Conservation (phyloP, 92 coral and sea anemone species). For the Umimayanthus kanabou region DNA sequence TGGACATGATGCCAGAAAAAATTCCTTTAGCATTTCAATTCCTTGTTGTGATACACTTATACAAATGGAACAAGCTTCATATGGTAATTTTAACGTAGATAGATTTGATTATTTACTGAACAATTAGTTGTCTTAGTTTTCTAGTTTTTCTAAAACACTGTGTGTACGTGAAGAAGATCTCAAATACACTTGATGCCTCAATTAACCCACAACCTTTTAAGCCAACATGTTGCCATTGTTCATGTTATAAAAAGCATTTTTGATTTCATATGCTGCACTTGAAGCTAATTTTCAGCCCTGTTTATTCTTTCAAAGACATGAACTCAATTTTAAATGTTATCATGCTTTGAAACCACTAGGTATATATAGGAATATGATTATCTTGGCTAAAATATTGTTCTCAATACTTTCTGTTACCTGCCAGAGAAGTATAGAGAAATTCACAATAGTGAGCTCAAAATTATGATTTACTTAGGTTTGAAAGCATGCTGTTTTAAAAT, state of each 20-base stretch:
- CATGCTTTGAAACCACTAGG: not conserved
- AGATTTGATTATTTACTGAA: not conserved
- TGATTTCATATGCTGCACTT: no score
- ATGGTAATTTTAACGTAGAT: not conserved
- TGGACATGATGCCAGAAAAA: not conserved
- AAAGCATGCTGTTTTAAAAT: slow-evolving; percentile 15
- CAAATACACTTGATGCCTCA: not conserved
- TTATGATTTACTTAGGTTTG: slow-evolving; percentile 5
- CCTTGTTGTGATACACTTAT: not conserved
- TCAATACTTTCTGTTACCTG: slow-evolving; percentile 23
- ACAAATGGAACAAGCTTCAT: not conserved
- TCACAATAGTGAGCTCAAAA: not conserved
- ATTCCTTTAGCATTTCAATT: not conserved
- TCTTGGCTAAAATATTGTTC: not conserved
- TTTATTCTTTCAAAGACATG: not conserved
- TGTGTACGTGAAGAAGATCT: not conserved
- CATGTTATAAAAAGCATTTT: not conserved
- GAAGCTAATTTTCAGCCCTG: not conserved
- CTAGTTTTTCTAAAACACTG: not conserved
- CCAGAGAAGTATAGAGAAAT: not conserved
- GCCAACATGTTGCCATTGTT: not conserved
- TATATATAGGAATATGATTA: not conserved
- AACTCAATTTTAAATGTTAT: not conserved
- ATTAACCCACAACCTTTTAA: not conserved
- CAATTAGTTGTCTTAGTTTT: no score